Conservation (phyloP, 2,888 invertebrate genomes). For the Tipula helvola region DNA sequence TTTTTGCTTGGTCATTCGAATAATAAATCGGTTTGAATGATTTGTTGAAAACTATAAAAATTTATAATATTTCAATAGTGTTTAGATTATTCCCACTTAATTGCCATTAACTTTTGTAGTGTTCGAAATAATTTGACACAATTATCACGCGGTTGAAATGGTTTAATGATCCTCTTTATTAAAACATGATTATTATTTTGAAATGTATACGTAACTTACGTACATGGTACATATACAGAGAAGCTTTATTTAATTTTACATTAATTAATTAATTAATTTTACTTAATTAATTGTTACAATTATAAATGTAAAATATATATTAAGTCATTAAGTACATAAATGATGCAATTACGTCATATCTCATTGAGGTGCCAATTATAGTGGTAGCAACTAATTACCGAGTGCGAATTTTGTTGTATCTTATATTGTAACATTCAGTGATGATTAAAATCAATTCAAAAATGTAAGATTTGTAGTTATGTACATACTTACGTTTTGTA, state of each 20-base stretch:
- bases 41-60: neutral
- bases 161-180: neutral
- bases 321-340: neutral
- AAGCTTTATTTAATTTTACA: neutral
- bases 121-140: neutral
- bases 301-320: neutral
- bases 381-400: neutral
- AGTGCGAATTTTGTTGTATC: neutral
- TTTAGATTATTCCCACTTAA: neutral
- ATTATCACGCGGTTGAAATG: neutral
- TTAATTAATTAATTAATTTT: neutral
- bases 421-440: neutral
- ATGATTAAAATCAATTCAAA: neutral
- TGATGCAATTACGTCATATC: neutral
- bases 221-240: neutral
- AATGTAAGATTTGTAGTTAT: neutral
- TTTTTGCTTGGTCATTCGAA: neutral
- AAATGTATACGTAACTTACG: too few species aligned
- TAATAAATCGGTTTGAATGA: neutral
- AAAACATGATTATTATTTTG: neutral
- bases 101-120: neutral
- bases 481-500: too few species aligned
- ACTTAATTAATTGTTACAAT: neutral
- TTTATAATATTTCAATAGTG: neutral
- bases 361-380: neutral